Evolutionary conservation across 2,113 vertebrate species (phyloP).

Genomic region (Labeo rohita): DNA sequence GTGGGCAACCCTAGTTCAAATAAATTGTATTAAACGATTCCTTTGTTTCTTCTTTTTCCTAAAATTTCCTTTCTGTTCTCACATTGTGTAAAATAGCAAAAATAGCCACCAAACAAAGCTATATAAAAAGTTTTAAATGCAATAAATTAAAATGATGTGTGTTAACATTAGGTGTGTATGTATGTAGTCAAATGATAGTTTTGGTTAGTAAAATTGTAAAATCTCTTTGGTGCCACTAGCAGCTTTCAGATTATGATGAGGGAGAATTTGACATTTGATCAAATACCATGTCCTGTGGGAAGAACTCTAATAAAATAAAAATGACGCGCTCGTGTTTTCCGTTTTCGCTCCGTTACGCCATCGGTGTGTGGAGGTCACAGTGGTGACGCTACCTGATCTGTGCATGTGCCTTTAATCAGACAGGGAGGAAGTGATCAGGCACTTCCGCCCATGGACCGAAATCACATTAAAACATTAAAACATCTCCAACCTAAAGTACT

Average conservation of each 20-base stretch:
- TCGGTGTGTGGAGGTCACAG: constrained; percentile 7
- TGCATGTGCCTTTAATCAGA: constrained; percentile 67
- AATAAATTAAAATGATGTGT: not conserved
- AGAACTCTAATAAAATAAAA: constrained; percentile 10
- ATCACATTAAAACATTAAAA: constrained; percentile 73
- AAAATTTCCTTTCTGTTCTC: not conserved
- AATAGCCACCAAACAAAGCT: too few species aligned
- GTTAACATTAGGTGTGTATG: not conserved
- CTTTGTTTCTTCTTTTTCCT: not conserved
- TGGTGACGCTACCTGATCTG: constrained; percentile 65
- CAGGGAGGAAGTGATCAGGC: constrained; percentile 63
- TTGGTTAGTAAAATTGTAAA: not conserved
- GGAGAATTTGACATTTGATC: not conserved
- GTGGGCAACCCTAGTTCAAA: not conserved
- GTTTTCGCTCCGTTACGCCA: not conserved
- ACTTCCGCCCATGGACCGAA: constrained; percentile 69
- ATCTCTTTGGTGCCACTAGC: not conserved
- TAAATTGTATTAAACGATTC: not conserved
- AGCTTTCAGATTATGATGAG: not conserved
- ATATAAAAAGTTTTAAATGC: too few species aligned
- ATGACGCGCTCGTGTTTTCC: not conserved
- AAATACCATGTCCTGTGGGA: not conserved
- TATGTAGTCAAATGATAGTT: not conserved
- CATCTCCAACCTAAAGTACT: constrained; percentile 75
- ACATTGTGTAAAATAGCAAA: not conserved